Percentiles rank a stretch among this genome's conserved stretches.
Conservation (phyloP, 2,797 vertebrate genomes). For the Vireo griseus region DNA sequence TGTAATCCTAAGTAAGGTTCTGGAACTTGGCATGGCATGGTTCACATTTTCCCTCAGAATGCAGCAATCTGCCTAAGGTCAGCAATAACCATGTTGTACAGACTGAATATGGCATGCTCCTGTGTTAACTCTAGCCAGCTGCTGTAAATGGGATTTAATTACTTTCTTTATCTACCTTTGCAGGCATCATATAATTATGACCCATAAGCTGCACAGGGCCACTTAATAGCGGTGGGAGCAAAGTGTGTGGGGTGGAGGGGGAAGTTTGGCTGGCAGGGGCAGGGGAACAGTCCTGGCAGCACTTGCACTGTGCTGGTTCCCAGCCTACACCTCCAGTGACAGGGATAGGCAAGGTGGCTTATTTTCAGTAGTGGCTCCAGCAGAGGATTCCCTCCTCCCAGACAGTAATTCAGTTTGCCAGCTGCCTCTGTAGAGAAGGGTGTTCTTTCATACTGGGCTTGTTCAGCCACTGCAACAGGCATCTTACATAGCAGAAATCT, state of each 20-base stretch:
- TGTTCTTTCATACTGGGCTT: neutral
- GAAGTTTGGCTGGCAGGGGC: neutral
- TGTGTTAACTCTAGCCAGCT: neutral
- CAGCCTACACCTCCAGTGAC: neutral
- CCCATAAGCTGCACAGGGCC: neutral
- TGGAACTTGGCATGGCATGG: neutral
- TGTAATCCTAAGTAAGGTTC: neutral
- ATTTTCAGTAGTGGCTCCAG: neutral
- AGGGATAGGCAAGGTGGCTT: rapidly evolving
- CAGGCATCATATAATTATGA: neutral
- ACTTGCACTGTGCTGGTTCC: neutral
- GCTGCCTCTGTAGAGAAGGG: neutral
- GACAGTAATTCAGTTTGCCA: neutral
- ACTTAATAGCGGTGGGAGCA: neutral
- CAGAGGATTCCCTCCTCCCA: neutral
- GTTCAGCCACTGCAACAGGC: neutral
- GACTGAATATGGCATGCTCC: neutral
- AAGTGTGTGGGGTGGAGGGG: neutral
- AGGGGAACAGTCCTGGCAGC: neutral
- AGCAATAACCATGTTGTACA: neutral
- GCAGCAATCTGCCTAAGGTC: neutral
- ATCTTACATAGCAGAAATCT: neutral
- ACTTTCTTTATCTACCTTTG: neutral
- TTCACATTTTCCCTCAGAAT: neutral
- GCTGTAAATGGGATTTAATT: neutral